Conservation (phyloP, 2,888 invertebrate genomes). For the Charanyca ferruginea region DNA sequence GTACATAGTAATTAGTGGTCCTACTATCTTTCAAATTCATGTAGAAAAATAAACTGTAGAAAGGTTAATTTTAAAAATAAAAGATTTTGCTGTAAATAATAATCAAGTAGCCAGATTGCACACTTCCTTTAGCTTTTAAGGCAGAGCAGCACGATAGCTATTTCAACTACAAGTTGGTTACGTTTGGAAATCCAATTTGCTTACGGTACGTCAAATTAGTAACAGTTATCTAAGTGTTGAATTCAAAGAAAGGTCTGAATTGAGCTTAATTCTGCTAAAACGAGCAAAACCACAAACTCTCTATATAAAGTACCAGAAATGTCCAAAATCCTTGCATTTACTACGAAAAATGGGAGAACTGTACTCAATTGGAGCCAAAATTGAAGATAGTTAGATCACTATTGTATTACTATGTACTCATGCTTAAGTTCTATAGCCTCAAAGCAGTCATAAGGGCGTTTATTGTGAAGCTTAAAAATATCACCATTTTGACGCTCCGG, state of each 20-base stretch:
- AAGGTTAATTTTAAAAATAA: too few relatives aligned
- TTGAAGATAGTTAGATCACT: slow-evolving; percentile 33
- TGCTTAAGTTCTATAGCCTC: slow-evolving; percentile 57
- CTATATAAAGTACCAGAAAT: too few relatives aligned
- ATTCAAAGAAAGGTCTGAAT: background rate
- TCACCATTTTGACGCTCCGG: slow-evolving; percentile 65
- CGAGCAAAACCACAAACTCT: too few relatives aligned
- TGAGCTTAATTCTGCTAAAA: too few relatives aligned
- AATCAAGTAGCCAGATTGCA: background rate
- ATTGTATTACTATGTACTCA: slow-evolving; percentile 11
- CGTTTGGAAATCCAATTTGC: slow-evolving; percentile 38
- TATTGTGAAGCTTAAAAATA: slow-evolving; percentile 73
- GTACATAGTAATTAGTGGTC: slow-evolving; percentile 25
- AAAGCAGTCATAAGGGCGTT: slow-evolving; percentile 79
- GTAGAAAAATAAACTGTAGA: background rate
- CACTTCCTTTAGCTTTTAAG: background rate
- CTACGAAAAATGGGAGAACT: too few relatives aligned
- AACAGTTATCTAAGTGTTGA: background rate
- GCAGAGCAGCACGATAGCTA: slow-evolving; percentile 9
- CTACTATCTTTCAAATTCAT: slow-evolving; percentile 15
- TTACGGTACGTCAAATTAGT: slow-evolving; percentile 6
- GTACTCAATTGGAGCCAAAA: background rate
- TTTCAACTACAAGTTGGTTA: slow-evolving; percentile 10
- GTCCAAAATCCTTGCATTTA: too few relatives aligned
- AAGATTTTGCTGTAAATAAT: background rate